Percentiles rank a stretch among this genome's conserved stretches.
Conservation (phyloP, 2,888 invertebrate species). For the Tipula confusa region DNA sequence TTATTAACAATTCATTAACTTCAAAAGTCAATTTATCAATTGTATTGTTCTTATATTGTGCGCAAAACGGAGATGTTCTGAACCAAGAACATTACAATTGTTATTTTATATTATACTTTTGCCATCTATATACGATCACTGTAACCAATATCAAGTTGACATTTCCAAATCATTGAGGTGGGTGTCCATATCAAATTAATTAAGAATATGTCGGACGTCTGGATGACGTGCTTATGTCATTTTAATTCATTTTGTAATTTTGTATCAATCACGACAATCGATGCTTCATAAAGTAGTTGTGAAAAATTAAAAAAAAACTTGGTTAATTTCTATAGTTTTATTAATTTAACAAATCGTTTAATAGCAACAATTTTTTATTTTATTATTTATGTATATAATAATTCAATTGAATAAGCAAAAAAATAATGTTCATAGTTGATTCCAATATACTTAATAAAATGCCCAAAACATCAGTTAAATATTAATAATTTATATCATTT, state of each 20-base stretch:
- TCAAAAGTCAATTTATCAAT: neutral
- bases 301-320: neutral
- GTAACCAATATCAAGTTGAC: too few species aligned
- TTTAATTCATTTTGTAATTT: neutral
- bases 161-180: too few species aligned
- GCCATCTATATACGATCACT: neutral
- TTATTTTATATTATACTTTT: neutral
- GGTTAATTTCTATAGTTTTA: neutral
- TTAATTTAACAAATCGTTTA: neutral
- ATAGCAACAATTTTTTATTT: neutral
- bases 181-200: too few species aligned
- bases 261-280: neutral
- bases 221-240: too few species aligned
- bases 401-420: neutral
- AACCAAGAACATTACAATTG: neutral
- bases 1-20: slow-evolving; percentile 1
- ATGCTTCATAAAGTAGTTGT: neutral
- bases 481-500: neutral
- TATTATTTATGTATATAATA: neutral
- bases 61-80: neutral
- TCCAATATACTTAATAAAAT: neutral
- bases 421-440: neutral
- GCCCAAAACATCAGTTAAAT: neutral
- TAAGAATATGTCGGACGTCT: too few species aligned
- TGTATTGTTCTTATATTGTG: neutral